Evolutionary conservation across 2,113 vertebrate species (phyloP).

Genomic region (Oophaga pumilio): DNA sequence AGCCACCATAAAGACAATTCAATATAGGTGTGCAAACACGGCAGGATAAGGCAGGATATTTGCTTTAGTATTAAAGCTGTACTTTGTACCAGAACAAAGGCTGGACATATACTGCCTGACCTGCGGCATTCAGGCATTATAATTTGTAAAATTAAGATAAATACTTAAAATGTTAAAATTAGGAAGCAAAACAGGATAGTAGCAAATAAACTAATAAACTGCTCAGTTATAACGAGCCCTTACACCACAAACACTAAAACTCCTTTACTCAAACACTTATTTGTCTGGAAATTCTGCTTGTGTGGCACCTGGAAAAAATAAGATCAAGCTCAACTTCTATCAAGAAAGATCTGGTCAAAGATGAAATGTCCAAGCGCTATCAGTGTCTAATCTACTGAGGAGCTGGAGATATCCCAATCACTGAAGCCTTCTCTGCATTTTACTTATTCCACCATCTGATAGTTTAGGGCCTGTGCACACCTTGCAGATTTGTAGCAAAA

Average conservation of each 20-base stretch:
- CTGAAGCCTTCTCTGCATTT: too few species aligned
- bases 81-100: constrained; percentile 47
- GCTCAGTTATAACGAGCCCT: not conserved
- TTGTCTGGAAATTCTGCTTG: not conserved
- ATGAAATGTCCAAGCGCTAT: not conserved
- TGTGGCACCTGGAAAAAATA: not conserved
- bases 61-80: constrained; percentile 59
- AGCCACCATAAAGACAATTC: constrained; percentile 60
- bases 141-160: not conserved
- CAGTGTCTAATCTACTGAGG: too few species aligned
- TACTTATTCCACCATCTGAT: too few species aligned
- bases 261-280: not conserved
- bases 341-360: not conserved
- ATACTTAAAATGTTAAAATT: not conserved
- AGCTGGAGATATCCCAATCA: too few species aligned
- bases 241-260: not conserved
- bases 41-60: constrained; percentile 64
- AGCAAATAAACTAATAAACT: not conserved
- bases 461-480: too few species aligned
- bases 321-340: not conserved
- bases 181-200: not conserved
- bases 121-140: not conserved
- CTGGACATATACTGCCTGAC: not conserved
- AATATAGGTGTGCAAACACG: constrained; percentile 63
- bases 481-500: too few species aligned